phyloP scores from a whole-genome alignment of 2,888 invertebrate genomes.

The Oxystoma pomonae region DNA sequence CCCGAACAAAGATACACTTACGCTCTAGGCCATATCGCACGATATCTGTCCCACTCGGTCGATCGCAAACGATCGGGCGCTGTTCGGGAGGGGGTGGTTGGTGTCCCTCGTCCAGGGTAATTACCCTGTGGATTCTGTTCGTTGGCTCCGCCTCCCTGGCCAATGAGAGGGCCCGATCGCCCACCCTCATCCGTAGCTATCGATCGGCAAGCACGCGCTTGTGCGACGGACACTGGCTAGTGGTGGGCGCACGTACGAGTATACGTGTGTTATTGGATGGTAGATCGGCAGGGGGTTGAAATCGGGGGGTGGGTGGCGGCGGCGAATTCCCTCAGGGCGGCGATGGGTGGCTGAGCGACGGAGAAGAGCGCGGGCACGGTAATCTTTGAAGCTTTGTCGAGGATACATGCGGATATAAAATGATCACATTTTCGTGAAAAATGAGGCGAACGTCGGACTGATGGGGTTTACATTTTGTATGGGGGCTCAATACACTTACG shows the following conservation, averaged over 20 bases:
- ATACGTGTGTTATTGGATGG: constrained; percentile 37
- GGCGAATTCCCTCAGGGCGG: background rate
- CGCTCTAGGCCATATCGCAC: background rate
- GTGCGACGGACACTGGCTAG: constrained; percentile 46
- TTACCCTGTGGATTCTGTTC: constrained; percentile 41
- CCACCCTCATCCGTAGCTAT: constrained; percentile 35
- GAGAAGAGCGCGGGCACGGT: background rate
- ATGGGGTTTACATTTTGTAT: background rate
- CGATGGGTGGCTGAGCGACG: background rate
- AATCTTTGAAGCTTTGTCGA: background rate
- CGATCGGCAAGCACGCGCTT: constrained; percentile 35
- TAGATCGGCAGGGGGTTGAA: constrained; percentile 26
- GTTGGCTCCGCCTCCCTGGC: constrained; percentile 46
- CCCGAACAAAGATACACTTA: background rate
- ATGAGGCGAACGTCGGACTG: background rate
- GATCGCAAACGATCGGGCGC: background rate
- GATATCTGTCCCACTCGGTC: background rate
- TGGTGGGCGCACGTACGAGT: constrained; percentile 32
- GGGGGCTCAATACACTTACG: background rate
- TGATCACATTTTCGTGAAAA: background rate
- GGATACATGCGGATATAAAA: background rate
- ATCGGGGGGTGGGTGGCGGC: constrained; percentile 45
- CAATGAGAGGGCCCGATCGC: constrained; percentile 40
- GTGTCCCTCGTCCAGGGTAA: constrained; percentile 48
- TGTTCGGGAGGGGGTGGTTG: constrained; percentile 38